These are phyloP conservation scores for Epinephelus cyanopodus DNA, from an alignment of 2,113 vertebrate species.

Conservation along the genomic window DNA sequence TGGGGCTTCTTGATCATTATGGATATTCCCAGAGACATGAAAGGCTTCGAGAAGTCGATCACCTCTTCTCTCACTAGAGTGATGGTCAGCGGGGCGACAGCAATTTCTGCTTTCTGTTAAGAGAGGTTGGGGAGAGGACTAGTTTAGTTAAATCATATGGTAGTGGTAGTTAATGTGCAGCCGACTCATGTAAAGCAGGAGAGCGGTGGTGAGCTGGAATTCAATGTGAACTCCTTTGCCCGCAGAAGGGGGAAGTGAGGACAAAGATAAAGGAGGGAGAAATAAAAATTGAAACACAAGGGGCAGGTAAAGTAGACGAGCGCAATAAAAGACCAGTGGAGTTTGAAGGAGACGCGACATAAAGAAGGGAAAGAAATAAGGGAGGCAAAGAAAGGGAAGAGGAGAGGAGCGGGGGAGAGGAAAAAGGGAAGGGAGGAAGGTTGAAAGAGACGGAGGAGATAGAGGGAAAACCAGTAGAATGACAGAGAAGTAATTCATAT, in stretches of 20 bases:
- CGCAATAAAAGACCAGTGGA: conserved; percentile 1
- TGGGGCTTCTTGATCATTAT: conserved; percentile 99
- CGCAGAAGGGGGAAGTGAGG: background rate
- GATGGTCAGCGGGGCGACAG: conserved; percentile 98
- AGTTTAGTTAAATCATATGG: conserved; percentile 8
- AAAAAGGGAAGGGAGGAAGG: background rate
- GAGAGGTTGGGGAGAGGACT: background rate
- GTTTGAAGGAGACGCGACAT: conserved; percentile 10
- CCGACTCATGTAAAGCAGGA: background rate
- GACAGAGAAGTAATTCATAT: conserved; percentile 67
- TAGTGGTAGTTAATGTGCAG: background rate
- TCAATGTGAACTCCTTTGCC: background rate
- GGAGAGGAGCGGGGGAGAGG: background rate
- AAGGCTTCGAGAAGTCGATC: conserved; percentile 99
- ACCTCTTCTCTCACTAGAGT: conserved; percentile 98
- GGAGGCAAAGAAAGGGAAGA: conserved; percentile 15
- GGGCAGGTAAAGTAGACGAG: conserved; percentile 6
- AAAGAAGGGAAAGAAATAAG: background rate
- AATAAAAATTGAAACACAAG: conserved; percentile 10
- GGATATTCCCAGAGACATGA: conserved; percentile 99
- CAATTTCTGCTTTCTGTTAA: conserved; percentile 97
- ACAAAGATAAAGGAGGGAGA: background rate
- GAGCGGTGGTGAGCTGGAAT: background rate
- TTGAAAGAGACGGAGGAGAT: conserved; percentile 25
- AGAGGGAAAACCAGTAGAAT: conserved; percentile 13